These are phyloP conservation scores for Neoaliturus tenellus DNA, from an alignment of 2,888 invertebrate genomes.

Conservation along the genomic window DNA sequence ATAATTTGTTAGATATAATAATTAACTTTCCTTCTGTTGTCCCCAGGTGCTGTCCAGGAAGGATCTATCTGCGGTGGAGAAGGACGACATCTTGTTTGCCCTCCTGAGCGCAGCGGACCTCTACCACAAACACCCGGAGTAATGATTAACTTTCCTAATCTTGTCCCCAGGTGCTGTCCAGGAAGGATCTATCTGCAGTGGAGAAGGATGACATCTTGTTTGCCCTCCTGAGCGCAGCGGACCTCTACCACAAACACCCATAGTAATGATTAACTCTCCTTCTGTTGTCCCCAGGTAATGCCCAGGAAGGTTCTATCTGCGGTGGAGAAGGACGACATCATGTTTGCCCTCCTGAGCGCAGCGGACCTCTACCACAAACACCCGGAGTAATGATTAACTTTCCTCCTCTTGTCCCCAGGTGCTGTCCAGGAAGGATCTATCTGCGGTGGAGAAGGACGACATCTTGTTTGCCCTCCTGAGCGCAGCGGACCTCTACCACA, in stretches of 20 bases:
- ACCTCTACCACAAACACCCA: conserved; percentile 75
- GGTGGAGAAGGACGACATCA: no score
- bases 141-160: no score
- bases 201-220: conserved; percentile 79
- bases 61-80: conserved; percentile 70
- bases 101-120: conserved; percentile 77
- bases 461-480: conserved; percentile 79
- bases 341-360: no score
- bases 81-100: conserved; percentile 80
- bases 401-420: no score
- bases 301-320: no score
- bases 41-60: conserved; percentile 72
- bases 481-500: conserved; percentile 75
- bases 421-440: conserved; percentile 71
- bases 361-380: no score
- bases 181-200: conserved; percentile 70
- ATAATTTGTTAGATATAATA: no score
- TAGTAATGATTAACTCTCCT: no score
- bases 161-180: conserved; percentile 72
- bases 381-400: no score
- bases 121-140: conserved; percentile 76
- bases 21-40: no score
- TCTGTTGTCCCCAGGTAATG: no score
- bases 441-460: conserved; percentile 75
- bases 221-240: conserved; percentile 77